Conservation (phyloP, 2,888 invertebrate genomes). For the Vesta saturnalis region DNA sequence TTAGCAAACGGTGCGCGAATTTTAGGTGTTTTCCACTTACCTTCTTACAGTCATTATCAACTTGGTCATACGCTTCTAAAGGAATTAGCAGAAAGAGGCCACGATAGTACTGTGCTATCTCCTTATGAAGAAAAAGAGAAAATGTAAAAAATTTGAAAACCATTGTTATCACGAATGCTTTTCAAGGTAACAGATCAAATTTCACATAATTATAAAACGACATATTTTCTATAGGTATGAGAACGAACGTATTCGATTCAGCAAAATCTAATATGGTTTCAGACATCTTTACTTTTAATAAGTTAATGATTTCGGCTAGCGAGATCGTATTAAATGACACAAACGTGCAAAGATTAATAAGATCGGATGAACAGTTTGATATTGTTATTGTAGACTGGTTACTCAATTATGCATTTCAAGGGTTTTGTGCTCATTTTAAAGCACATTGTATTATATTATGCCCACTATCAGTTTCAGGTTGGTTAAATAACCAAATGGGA, state of each 20-base stretch:
- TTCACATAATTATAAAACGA: too few species aligned
- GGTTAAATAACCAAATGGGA: constrained; percentile 62
- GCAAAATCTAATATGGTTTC: too few species aligned
- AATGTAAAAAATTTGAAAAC: constrained; percentile 54
- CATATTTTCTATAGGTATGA: too few species aligned
- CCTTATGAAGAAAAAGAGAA: constrained; percentile 48
- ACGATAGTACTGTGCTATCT: constrained; percentile 57
- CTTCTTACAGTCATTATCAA: constrained; percentile 47
- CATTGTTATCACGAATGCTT: too few species aligned
- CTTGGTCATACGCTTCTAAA: constrained; percentile 46
- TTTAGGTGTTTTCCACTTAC: constrained; percentile 47
- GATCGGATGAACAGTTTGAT: constrained; percentile 52
- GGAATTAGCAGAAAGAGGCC: constrained; percentile 55
- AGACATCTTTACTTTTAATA: too few species aligned
- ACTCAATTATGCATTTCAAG: constrained; percentile 60
- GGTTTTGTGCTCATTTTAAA: constrained; percentile 52
- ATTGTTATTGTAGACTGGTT: constrained; percentile 59
- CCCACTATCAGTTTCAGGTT: constrained; percentile 56
- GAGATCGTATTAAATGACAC: constrained; percentile 27
- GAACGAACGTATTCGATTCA: too few species aligned
- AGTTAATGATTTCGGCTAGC: too few species aligned
- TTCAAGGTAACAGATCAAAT: too few species aligned
- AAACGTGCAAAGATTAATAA: constrained; percentile 36
- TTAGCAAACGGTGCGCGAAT: constrained; percentile 32
- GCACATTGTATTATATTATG: constrained; percentile 52